phyloP scores from a whole-genome alignment of 2,113 vertebrate genomes.

The Carollia perspicillata region DNA sequence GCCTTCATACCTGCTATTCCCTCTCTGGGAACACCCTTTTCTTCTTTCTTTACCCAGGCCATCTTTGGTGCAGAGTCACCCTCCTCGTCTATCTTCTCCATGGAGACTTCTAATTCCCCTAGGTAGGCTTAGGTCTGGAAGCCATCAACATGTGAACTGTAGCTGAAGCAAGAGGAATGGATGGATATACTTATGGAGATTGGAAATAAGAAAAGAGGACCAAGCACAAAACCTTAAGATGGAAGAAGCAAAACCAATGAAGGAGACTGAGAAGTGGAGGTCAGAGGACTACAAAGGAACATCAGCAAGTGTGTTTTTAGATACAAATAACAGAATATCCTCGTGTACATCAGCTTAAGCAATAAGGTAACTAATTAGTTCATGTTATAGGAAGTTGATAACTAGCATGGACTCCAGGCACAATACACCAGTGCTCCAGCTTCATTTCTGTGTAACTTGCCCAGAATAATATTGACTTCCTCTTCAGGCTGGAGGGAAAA shows the following conservation, averaged over 20 bases:
- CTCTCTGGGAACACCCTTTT: not conserved
- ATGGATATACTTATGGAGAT: not conserved
- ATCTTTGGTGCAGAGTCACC: not conserved
- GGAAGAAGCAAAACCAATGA: not conserved
- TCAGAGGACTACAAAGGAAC: not conserved
- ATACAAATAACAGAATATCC: not conserved
- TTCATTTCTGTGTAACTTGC: slow-evolving; percentile 26
- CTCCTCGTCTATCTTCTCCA: not conserved
- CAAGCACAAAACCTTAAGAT: slow-evolving; percentile 6
- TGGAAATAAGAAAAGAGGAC: not conserved
- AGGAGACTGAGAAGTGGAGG: not conserved
- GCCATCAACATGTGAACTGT: not conserved
- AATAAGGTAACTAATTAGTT: not conserved
- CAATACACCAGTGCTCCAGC: not conserved
- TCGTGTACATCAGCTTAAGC: not conserved
- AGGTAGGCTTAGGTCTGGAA: not conserved
- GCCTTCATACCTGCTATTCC: not conserved
- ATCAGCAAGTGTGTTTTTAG: not conserved
- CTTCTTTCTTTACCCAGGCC: not conserved
- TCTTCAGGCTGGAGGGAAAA: not conserved
- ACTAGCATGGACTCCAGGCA: not conserved
- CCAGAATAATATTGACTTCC: not conserved
- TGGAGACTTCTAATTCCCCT: not conserved
- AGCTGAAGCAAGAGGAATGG: slow-evolving; percentile 8
- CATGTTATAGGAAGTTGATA: not conserved